Percentiles rank a stretch among this genome's conserved stretches.
Conservation (phyloP, 1,140 invertebrate genomes). For the Drosophila aff. region DNA sequence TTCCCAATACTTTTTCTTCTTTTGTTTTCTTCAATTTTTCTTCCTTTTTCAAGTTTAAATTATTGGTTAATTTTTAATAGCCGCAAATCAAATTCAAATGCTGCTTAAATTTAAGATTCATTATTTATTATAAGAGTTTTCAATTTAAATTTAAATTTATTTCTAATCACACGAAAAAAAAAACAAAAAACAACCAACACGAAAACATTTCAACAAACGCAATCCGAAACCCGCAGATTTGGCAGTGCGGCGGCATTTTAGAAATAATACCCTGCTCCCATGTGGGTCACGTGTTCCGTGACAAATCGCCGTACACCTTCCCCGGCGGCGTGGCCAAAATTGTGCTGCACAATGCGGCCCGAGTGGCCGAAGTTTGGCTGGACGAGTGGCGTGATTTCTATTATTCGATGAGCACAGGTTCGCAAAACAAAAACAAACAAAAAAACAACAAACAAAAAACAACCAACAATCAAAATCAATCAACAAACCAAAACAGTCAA, state of each 20-base stretch:
- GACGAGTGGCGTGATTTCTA: slow-evolving; percentile 99
- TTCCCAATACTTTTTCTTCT: slow-evolving; percentile 8
- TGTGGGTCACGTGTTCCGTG: slow-evolving; percentile 99
- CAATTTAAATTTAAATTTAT: slow-evolving; percentile 32
- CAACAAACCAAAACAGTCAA: slow-evolving; percentile 51
- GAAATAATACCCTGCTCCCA: slow-evolving; percentile 98
- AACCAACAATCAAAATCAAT: slow-evolving; percentile 35
- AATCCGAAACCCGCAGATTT: slow-evolving; percentile 90
- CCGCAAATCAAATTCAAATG: slow-evolving; percentile 61
- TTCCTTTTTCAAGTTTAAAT: slow-evolving; percentile 46
- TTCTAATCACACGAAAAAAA: slow-evolving; percentile 43
- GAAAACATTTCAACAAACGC: slow-evolving; percentile 57
- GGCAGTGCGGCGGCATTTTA: slow-evolving; percentile 98
- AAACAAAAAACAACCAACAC: slow-evolving; percentile 39
- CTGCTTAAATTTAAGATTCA: slow-evolving; percentile 17
- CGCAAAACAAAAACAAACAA: slow-evolving; percentile 76
- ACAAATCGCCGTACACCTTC: slow-evolving; percentile 99
- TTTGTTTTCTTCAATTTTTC: slow-evolving; percentile 19
- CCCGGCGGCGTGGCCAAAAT: slow-evolving; percentile 98
- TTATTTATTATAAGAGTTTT: slow-evolving; percentile 39
- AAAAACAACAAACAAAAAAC: slow-evolving; percentile 2
- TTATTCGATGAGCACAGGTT: slow-evolving; percentile 99
- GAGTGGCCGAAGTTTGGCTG: slow-evolving; percentile 99
- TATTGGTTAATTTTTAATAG: slow-evolving; percentile 45
- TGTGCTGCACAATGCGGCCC: slow-evolving; percentile 98